Percentiles rank a stretch among this genome's conserved stretches.
Evolutionary conservation across 2,888 invertebrate species (phyloP).

Genomic region (Scaptomyza tumidula): DNA sequence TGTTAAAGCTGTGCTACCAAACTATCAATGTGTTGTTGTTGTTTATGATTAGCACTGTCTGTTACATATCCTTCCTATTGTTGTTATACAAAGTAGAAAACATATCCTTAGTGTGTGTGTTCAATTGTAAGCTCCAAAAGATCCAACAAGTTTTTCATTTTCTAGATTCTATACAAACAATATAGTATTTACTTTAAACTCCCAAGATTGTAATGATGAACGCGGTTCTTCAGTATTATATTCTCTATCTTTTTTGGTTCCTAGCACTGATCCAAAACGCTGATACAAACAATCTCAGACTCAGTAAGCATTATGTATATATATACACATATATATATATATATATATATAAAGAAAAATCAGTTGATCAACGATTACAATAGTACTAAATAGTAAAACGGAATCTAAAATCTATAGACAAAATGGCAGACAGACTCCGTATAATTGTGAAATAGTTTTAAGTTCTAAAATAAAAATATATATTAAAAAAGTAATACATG

Average conservation of each 20-base stretch:
- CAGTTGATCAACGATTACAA: constrained; percentile 14
- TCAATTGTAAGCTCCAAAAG: constrained; percentile 16
- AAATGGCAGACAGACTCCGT: constrained; percentile 37
- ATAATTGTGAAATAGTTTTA: constrained; percentile 53
- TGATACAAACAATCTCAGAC: constrained; percentile 3
- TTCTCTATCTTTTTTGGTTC: background rate
- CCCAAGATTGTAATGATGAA: background rate
- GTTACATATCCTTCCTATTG: constrained; percentile 43
- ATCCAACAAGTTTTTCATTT: constrained; percentile 2
- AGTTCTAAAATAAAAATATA: constrained; percentile 49
- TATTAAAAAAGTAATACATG: constrained; percentile 16
- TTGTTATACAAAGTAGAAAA: constrained; percentile 44
- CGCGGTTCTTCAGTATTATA: background rate
- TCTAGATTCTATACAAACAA: constrained; percentile 4
- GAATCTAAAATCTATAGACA: constrained; percentile 27
- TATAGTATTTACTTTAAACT: background rate
- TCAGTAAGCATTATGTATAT: constrained; percentile 16
- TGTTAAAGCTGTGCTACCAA: constrained; percentile 22
- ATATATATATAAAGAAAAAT: constrained; percentile 4
- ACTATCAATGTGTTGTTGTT: constrained; percentile 6
- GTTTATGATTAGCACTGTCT: constrained; percentile 20
- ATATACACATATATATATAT: constrained; percentile 1
- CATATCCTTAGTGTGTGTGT: constrained; percentile 50
- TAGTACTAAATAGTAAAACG: constrained; percentile 7
- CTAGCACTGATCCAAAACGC: constrained; percentile 7